Conservation (phyloP, 2,888 invertebrate genomes). For the Amphipoea oculea region DNA sequence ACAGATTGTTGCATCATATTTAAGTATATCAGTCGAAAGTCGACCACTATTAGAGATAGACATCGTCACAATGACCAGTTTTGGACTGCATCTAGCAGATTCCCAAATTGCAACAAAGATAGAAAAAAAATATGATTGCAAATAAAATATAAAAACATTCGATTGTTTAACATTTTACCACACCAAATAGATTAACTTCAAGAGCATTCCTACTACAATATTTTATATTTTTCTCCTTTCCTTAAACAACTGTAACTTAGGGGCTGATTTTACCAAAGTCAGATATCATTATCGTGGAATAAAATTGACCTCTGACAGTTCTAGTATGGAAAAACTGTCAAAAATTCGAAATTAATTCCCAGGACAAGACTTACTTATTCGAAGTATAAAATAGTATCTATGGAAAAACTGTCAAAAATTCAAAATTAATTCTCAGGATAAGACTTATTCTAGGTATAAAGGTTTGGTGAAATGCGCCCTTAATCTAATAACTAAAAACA, state of each 20-base stretch:
- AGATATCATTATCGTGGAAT: no score
- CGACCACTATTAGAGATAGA: no score
- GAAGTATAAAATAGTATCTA: no score
- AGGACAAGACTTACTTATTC: no score
- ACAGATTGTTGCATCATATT: neutral
- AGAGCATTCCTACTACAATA: neutral
- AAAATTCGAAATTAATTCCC: no score
- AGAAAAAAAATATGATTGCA: neutral
- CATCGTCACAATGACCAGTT: neutral
- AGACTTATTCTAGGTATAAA: no score
- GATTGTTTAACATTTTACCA: neutral
- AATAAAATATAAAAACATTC: neutral
- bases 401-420: no score
- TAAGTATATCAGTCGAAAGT: neutral
- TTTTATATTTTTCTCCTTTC: neutral
- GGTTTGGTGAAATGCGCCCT: no score
- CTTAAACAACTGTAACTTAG: neutral
- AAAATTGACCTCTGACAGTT: no score
- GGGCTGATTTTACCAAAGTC: no score
- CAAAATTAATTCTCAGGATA: no score
- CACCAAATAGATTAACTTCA: neutral
- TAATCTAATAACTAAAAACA: neutral
- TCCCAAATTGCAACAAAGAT: neutral
- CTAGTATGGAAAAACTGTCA: no score
- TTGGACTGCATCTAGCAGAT: neutral